Base-by-base conservation (phyloP, 64 coral and sea anemone genomes). In the Orbicella faveolata region DNA sequence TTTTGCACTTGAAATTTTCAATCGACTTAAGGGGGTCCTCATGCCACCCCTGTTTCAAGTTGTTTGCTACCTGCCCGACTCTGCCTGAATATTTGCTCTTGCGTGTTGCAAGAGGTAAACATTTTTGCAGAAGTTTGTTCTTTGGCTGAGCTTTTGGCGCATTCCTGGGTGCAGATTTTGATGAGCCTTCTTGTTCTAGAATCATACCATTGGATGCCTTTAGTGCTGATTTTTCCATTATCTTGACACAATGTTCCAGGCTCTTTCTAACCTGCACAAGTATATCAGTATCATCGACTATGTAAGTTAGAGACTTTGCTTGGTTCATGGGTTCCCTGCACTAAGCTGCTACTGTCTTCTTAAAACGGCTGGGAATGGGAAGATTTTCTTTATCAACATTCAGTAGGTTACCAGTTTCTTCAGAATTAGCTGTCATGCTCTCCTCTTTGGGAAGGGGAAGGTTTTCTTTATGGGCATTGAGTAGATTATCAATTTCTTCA, bases 291-390 rank as follows among this genome's bases (percentile, higher is more conserved):
- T 37, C 34, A 76, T 76, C 74, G 14, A 76, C 74, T 37, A 37
- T 76, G 15, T 44, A 76, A 0, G 34, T 39, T 2, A 76, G 36
- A 76, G 74, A 76, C 74, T 76, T 76, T 13, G 30, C 34, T 36
- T 41, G 35, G 36, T 19, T 76, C 36, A 76, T 9, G 6, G 17
- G 33, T 18, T 76, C 74, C 36, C 37, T 69, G 36, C 69, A 69
- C 12, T 68, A 26, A 19, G 34, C 63, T 86, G 83, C 83, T 34
- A 86, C 61, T 86, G 83, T 86, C 63, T 68, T 86, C 35, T 86
- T 70, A 65, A 61, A 84, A 63, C 30, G 18, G 23, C 25, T 36
- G 62, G n/a, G 62, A 84, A 35, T 33, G 55, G 62, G 81, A 53
- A 12, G 23, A 36, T 84, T 66, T 84, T 34, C 81, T 66, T 33